Evolutionary conservation across 1,140 invertebrate genomes (phyloP).

Genomic region (Orussus abietinus): DNA sequence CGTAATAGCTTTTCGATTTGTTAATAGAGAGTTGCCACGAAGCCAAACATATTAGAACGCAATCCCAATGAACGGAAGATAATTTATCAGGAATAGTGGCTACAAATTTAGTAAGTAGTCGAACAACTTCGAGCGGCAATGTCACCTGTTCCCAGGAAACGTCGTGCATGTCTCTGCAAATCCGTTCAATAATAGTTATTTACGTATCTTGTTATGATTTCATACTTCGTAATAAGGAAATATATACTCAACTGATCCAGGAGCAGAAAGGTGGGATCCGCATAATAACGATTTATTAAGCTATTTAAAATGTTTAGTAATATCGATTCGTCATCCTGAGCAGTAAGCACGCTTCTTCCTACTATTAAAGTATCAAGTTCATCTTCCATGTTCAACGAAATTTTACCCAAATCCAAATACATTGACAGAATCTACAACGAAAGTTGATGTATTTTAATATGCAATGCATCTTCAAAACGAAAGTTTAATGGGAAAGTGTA

Average conservation of each 20-base stretch:
- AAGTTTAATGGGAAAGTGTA: not conserved
- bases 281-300: constrained; percentile 27
- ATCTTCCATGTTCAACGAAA: constrained; percentile 2
- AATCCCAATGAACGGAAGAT: constrained; percentile 60
- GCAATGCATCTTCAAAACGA: too few relatives aligned
- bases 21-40: constrained; percentile 58
- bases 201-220: too few relatives aligned
- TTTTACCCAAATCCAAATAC: constrained; percentile 16
- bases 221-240: not conserved
- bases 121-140: constrained; percentile 43
- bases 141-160: constrained; percentile 39
- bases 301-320: constrained; percentile 18
- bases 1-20: constrained; percentile 44
- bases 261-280: constrained; percentile 25
- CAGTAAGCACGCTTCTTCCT: constrained; percentile 17
- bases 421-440: constrained; percentile 14
- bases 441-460: too few relatives aligned
- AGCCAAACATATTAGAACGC: constrained; percentile 60
- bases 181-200: not conserved
- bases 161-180: constrained; percentile 37
- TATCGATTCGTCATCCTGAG: constrained; percentile 8
- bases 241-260: constrained; percentile 26
- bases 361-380: constrained; percentile 22
- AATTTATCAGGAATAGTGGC: constrained; percentile 44
- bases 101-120: constrained; percentile 38